Conservation (phyloP, 35 echinoderm and acorn worm genomes). For the Diadema setosum region DNA sequence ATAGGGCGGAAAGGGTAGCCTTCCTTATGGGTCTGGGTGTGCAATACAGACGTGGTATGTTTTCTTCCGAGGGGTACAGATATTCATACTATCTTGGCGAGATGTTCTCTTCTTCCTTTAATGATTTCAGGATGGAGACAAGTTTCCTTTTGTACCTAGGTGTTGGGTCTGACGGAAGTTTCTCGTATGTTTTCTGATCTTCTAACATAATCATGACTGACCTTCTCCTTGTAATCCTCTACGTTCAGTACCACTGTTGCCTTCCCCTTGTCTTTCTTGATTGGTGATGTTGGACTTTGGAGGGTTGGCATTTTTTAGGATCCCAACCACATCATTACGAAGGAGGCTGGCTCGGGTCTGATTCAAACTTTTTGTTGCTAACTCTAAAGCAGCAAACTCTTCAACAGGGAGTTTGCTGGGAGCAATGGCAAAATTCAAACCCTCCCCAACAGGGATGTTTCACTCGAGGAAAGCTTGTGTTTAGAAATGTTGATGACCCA, state of each 20-base stretch:
- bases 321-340: background rate
- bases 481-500: background rate
- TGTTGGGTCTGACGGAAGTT: background rate
- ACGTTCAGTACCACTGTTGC: background rate
- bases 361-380: background rate
- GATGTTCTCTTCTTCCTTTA: background rate
- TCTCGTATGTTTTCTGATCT: background rate
- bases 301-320: background rate
- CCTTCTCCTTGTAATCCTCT: background rate
- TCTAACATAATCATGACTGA: background rate
- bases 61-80: background rate
- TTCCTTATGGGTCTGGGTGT: slow-evolving; percentile 2
- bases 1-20: background rate
- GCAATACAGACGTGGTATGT: background rate
- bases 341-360: background rate
- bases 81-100: background rate
- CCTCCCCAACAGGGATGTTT: background rate
- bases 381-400: background rate
- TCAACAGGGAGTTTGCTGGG: background rate
- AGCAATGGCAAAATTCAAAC: background rate
- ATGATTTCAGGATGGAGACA: background rate
- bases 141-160: too few relatives aligned
- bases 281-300: background rate
- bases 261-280: background rate
- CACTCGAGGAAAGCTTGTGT: background rate